Conservation (phyloP, 2,113 vertebrate genomes). For the Campylomormyrus tamandua region DNA sequence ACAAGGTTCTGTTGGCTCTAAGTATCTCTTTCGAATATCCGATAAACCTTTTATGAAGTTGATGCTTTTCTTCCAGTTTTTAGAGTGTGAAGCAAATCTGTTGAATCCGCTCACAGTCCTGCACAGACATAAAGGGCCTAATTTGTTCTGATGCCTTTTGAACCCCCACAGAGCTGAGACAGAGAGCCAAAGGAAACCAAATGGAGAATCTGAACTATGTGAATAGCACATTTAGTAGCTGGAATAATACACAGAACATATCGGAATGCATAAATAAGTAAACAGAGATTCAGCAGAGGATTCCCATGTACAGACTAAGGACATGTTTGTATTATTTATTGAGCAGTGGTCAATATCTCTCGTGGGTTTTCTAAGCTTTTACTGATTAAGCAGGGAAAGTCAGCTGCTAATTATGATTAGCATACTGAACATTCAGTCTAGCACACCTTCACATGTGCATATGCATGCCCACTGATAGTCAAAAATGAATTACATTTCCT, state of each 20-base stretch:
- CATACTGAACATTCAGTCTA: not conserved
- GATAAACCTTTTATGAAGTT: slow-evolving; percentile 42
- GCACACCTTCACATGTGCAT: not conserved
- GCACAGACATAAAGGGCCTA: slow-evolving; percentile 14
- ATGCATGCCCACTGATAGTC: not conserved
- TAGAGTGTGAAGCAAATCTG: slow-evolving; percentile 21
- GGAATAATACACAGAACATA: not conserved
- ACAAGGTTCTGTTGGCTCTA: slow-evolving; percentile 35
- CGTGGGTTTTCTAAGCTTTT: not conserved
- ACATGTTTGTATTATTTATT: not conserved
- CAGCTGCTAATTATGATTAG: not conserved
- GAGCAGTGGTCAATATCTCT: not conserved
- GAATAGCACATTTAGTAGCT: not conserved
- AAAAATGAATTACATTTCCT: not conserved
- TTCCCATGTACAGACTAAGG: not conserved
- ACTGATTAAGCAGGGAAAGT: not conserved
- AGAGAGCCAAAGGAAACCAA: not conserved
- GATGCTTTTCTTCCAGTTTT: slow-evolving; percentile 30
- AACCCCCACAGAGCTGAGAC: slow-evolving; percentile 5
- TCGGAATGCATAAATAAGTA: not conserved
- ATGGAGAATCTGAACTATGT: slow-evolving; percentile 2
- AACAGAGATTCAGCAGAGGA: not conserved
- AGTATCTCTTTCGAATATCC: slow-evolving; percentile 32
- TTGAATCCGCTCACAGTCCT: not conserved
- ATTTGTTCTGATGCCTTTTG: slow-evolving; percentile 2